Evolutionary conservation across 2,113 vertebrate species (phyloP).

Genomic region (Thalassarche chlororhynchos): DNA sequence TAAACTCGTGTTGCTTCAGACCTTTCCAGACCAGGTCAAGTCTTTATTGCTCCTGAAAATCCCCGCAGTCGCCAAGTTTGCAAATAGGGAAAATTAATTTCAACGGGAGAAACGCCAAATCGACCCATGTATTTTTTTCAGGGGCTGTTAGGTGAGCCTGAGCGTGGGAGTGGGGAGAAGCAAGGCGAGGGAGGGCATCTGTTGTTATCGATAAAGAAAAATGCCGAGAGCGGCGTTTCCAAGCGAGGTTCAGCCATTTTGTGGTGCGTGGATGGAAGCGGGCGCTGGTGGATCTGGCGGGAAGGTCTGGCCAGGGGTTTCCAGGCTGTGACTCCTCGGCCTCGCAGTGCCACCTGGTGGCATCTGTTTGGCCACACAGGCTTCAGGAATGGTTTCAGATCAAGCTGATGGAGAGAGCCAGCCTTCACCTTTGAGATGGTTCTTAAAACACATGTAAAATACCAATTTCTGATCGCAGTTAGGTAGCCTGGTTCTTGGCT

Average conservation of each 20-base stretch:
- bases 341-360: not conserved
- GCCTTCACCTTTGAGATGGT: not conserved
- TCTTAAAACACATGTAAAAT: rapidly evolving
- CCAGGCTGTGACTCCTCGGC: not conserved
- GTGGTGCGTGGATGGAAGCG: not conserved
- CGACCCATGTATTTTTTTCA: rapidly evolving
- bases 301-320: not conserved
- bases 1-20: too few relatives aligned
- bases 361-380: not conserved
- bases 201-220: rapidly evolving
- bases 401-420: not conserved
- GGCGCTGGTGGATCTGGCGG: not conserved
- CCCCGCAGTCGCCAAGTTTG: not conserved
- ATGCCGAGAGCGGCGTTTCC: rapidly evolving
- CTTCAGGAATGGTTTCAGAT: rapidly evolving
- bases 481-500: rapidly evolving
- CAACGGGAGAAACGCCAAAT: not conserved
- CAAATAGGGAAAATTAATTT: too few relatives aligned
- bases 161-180: not conserved
- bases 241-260: not conserved
- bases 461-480: rapidly evolving
- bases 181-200: too few relatives aligned
- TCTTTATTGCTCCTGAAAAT: not conserved
- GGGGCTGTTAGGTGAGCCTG: not conserved
- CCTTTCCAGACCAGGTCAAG: not conserved